phyloP scores from a whole-genome alignment of 1,140 invertebrate genomes.

The Sarcophaga bullata region DNA sequence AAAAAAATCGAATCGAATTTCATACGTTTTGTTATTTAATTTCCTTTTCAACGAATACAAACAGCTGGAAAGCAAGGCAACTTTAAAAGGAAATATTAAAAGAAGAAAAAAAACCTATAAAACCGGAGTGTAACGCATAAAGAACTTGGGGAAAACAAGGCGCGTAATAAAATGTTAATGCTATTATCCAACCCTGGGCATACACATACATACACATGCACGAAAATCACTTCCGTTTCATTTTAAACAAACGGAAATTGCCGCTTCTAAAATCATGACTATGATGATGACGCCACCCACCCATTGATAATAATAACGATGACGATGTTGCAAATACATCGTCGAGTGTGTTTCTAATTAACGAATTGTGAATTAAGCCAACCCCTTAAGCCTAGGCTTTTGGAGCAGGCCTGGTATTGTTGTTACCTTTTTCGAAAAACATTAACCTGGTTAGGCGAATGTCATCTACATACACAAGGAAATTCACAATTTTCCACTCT shows the following conservation, averaged over 20 bases:
- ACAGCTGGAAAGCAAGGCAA: not conserved
- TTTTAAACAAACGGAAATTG: slow-evolving; percentile 30
- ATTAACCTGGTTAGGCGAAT: not conserved
- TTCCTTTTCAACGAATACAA: not conserved
- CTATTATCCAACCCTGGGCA: not conserved
- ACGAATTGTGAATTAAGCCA: too few relatives aligned
- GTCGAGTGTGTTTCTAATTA: too few relatives aligned
- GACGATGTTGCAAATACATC: too few relatives aligned
- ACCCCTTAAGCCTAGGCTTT: too few relatives aligned
- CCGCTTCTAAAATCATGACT: not conserved
- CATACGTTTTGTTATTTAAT: not conserved
- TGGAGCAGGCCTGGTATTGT: too few relatives aligned
- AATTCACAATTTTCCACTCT: not conserved
- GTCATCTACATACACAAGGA: not conserved
- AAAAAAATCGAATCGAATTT: not conserved
- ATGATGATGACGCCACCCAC: not conserved
- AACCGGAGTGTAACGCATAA: not conserved
- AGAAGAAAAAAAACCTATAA: too few relatives aligned
- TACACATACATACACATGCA: not conserved
- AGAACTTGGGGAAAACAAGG: not conserved
- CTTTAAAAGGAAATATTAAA: not conserved
- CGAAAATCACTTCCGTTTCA: slow-evolving; percentile 1
- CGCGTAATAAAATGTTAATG: not conserved
- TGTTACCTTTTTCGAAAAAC: too few relatives aligned
- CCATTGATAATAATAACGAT: not conserved